Conservation (phyloP, 2,113 vertebrate genomes). For the Panthera uncia region DNA sequence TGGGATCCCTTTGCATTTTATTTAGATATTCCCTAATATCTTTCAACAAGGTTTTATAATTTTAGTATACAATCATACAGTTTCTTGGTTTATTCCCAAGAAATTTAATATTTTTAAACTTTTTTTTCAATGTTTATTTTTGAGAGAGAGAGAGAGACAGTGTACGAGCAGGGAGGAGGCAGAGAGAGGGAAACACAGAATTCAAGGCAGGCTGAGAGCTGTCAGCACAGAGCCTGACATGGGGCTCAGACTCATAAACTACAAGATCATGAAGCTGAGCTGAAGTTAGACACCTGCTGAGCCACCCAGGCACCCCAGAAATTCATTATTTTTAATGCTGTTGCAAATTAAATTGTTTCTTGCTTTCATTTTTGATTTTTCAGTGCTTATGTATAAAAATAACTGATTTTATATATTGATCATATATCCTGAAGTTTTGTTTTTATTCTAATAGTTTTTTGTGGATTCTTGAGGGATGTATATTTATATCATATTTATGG, state of each 20-base stretch:
- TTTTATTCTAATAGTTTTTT: neutral
- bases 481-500: neutral
- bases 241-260: no score
- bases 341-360: neutral
- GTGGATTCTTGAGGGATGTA: neutral
- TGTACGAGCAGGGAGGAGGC: no score
- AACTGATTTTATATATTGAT: neutral
- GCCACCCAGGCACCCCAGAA: no score
- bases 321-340: neutral
- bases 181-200: no score
- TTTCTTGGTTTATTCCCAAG: neutral
- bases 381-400: neutral
- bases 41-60: neutral
- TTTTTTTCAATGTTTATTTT: no score
- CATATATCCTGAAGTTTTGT: neutral
- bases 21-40: neutral
- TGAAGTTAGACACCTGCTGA: no score
- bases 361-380: neutral
- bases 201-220: no score
- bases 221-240: no score
- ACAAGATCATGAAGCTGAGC: no score
- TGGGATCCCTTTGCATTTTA: neutral
- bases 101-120: neutral
- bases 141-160: no score
- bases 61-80: neutral